Conservation (phyloP, 1,140 invertebrate genomes). For the Aleiodes sp. region DNA sequence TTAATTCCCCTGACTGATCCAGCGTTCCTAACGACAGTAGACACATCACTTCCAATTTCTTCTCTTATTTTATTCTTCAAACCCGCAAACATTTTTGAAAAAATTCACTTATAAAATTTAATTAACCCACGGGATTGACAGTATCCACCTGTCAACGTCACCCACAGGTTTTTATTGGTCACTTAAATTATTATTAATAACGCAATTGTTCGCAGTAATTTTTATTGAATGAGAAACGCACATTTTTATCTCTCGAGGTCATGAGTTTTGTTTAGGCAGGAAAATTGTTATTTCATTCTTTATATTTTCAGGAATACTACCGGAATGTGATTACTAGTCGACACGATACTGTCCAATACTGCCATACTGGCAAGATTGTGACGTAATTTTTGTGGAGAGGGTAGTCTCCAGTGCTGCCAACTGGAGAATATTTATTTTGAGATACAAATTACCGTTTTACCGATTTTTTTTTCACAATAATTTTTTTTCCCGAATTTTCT, state of each 20-base stretch:
- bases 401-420: background rate
- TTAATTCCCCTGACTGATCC: conserved; percentile 67
- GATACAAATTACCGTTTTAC: background rate
- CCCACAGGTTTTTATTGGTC: background rate
- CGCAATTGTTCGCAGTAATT: background rate
- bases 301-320: background rate
- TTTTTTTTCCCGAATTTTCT: background rate
- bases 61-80: conserved; percentile 80
- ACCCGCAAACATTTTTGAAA: conserved; percentile 73
- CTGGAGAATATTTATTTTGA: background rate
- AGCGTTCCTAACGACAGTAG: conserved; percentile 64
- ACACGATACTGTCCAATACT: background rate
- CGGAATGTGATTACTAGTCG: background rate
- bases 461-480: background rate
- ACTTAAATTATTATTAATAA: background rate
- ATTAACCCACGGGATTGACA: too few species aligned
- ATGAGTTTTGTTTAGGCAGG: background rate
- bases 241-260: background rate
- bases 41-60: conserved; percentile 77
- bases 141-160: conserved; percentile 50
- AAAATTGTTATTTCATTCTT: background rate
- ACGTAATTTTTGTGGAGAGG: background rate
- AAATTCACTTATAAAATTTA: too few species aligned
- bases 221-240: background rate
- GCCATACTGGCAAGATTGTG: background rate